Base-by-base conservation (phyloP, 2,113 vertebrate genomes). In the Nothocercus nigrocapillus region DNA sequence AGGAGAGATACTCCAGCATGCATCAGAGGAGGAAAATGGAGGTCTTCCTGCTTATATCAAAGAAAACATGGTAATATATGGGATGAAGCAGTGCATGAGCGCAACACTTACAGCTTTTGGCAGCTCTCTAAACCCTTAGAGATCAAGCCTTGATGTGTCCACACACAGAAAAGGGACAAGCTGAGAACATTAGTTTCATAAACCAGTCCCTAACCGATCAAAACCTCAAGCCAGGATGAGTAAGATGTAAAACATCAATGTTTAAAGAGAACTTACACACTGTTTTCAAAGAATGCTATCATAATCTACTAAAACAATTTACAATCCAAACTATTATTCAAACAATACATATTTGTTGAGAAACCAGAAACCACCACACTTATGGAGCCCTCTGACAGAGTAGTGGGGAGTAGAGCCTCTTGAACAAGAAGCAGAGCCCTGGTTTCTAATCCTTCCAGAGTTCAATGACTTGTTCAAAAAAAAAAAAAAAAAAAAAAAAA, bases 1-100 rank as follows among this genome's bases (percentile, higher is more conserved):
- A 75, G 18, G 22, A 6, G 0, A 0, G 90, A 13, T 16, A 63
- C 15, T 32, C 9, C 45, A 27, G 18, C 8, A 9, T 69, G 13
- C 18, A 30, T 22, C 45, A 14, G 8, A 92, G 78, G 28, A 83
- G 17, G 18, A 78, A 92, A 84, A 67, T 0, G 0, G 12, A 58
- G 32, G 5, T 24, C 28, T 70, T 21, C 58, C 24, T 51, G 36
- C 9, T 9, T 0, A 36, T 10, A 5, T 42, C 42, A 76, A 78
- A 59, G 18, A 70, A 10, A 91, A 32, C 22, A 51, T 0, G 1
- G 4, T 42, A 88, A 62, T 15, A 21, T 27, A 45, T 7, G 11
- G 15, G 19, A 64, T 40, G 13, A 88, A 80, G 32, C 8, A 72
- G 28, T 30, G 42, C 27, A 84, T 28, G 5, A 25, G 28, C 72